phyloP scores from a whole-genome alignment of 1,140 invertebrate species.

The Rhynchophorus ferrugineus region DNA sequence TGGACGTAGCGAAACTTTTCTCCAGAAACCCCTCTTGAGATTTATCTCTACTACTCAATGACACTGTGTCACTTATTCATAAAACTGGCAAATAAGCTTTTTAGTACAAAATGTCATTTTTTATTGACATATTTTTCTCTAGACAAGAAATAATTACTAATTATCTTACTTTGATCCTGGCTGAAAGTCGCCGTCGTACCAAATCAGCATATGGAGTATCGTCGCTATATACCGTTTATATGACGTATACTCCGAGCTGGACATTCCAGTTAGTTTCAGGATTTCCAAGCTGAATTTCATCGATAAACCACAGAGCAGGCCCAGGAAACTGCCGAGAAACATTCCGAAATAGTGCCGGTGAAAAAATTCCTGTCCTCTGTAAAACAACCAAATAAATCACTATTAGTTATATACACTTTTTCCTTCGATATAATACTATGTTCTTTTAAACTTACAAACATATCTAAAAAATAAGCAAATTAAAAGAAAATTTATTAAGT shows the following conservation, averaged over 20 bases:
- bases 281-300: conserved; percentile 56
- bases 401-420: conserved; percentile 2
- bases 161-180: conserved; percentile 36
- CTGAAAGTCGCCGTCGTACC: conserved; percentile 61
- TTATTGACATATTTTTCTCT: no score
- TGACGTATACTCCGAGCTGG: conserved; percentile 52
- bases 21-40: no score
- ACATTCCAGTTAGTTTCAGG: conserved; percentile 57
- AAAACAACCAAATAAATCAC: conserved; percentile 24
- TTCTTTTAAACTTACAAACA: no score
- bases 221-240: conserved; percentile 72
- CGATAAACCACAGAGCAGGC: conserved; percentile 54
- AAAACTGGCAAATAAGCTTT: no score
- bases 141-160: conserved; percentile 8
- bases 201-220: conserved; percentile 59
- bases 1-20: no score
- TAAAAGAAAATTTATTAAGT: no score
- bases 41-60: no score
- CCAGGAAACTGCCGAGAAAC: conserved; percentile 51
- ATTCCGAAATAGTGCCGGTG: conserved; percentile 52
- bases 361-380: conserved; percentile 59
- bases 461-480: no score
- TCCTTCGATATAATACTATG: no score
- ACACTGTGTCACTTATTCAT: no score
- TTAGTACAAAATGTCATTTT: no score